A percentile compares a stretch with the other conserved stretches of the same genome.
These are phyloP conservation scores for Parotia lawesii DNA, from an alignment of 2,113 vertebrate genomes.

Conservation along the genomic window DNA sequence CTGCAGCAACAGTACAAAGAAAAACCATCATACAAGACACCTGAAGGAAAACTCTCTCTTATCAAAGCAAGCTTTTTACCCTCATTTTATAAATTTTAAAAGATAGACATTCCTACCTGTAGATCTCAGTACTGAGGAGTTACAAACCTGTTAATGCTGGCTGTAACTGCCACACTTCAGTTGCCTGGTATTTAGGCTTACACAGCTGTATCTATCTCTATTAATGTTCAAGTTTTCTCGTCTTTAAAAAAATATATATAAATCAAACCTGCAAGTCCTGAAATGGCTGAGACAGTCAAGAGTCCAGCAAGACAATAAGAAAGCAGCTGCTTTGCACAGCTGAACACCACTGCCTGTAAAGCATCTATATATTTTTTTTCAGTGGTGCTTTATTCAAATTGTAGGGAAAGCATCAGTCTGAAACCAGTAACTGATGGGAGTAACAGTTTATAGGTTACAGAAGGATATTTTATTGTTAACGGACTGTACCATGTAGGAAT, in stretches of 20 bases:
- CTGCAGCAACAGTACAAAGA: constrained; percentile 28
- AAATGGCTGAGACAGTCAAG: constrained; percentile 71
- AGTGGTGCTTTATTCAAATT: constrained; percentile 57
- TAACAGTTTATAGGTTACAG: constrained; percentile 90
- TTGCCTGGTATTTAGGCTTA: not conserved
- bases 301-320: constrained; percentile 75
- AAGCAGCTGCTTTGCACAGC: constrained; percentile 47
- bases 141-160: constrained; percentile 44
- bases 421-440: constrained; percentile 84
- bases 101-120: constrained; percentile 65
- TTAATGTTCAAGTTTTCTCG: constrained; percentile 53
- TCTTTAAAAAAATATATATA: not conserved
- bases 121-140: constrained; percentile 59
- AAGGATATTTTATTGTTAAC: constrained; percentile 97
- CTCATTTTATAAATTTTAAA: constrained; percentile 13
- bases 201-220: not conserved
- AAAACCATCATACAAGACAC: not conserved
- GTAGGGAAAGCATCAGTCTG: constrained; percentile 74
- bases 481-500: constrained; percentile 88
- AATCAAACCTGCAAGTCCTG: constrained; percentile 64
- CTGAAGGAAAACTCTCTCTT: not conserved
- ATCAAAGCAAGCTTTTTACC: not conserved
- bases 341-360: constrained; percentile 40
- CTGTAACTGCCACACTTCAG: constrained; percentile 51
- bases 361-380: constrained; percentile 19